Evolutionary conservation across 2,113 vertebrate species (phyloP).

Genomic region (Anguilla japonica): DNA sequence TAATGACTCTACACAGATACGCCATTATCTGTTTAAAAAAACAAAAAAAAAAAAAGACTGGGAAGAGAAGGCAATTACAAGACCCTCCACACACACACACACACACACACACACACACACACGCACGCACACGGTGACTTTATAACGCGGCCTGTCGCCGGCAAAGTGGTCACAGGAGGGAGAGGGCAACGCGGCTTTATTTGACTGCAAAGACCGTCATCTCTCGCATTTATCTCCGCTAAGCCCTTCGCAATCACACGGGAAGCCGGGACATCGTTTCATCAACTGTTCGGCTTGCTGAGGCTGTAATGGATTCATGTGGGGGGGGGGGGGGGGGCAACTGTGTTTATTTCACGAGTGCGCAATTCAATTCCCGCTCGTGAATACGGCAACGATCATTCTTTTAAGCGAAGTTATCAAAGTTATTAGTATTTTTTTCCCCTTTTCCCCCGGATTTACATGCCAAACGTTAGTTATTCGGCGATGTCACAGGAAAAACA

Average conservation of each 20-base stretch:
- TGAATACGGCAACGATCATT: background rate
- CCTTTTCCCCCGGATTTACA: no score
- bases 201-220: background rate
- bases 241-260: background rate
- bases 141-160: background rate
- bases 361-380: background rate
- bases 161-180: background rate
- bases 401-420: background rate
- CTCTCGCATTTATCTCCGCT: background rate
- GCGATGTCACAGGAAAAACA: no score
- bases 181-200: background rate
- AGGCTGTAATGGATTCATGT: background rate
- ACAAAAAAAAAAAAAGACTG: background rate
- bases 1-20: slow-evolving; percentile 49
- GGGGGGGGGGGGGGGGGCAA: background rate
- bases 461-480: no score
- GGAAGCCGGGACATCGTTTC: background rate
- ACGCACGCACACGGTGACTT: no score
- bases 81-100: background rate
- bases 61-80: background rate
- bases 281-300: background rate
- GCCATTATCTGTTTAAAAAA: slow-evolving; percentile 17
- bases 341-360: background rate
- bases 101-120: background rate
- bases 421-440: background rate